Evolutionary conservation across 2,113 vertebrate genomes (phyloP).

Genomic region (Sinocyclocheilus anshuiensis): DNA sequence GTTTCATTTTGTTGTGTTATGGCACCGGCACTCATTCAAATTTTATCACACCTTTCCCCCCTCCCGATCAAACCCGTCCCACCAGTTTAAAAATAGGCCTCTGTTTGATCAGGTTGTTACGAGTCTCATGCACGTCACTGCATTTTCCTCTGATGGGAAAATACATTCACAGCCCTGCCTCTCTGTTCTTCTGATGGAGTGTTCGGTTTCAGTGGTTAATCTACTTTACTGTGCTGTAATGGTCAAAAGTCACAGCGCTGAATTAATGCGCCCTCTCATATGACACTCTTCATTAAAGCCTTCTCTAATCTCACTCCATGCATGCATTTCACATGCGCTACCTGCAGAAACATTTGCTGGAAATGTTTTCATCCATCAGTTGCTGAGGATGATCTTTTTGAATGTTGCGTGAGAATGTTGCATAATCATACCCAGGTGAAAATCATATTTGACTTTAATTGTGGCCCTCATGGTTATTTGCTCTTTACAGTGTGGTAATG

Average conservation of each 20-base stretch:
- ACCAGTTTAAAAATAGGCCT: constrained; percentile 43
- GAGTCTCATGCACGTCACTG: constrained; percentile 21
- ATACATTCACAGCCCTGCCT: background rate
- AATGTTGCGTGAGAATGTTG: background rate
- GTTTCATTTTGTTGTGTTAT: background rate
- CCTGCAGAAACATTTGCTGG: too few relatives aligned
- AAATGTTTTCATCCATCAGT: too few relatives aligned
- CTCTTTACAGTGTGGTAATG: background rate
- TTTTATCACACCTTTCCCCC: constrained; percentile 19
- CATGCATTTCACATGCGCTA: background rate
- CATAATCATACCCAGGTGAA: background rate
- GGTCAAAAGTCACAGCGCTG: constrained; percentile 19
- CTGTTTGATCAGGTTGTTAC: constrained; percentile 37
- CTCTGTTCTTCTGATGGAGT: background rate
- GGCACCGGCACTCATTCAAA: constrained; percentile 20
- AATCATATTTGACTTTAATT: background rate
- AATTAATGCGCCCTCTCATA: constrained; percentile 13
- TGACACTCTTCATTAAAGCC: constrained; percentile 8
- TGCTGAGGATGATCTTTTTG: background rate
- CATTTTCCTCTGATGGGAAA: constrained; percentile 20
- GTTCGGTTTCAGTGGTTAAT: constrained; percentile 19
- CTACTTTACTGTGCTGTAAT: background rate
- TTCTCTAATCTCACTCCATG: background rate
- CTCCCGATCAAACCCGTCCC: constrained; percentile 27
- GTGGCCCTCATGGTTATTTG: background rate